phyloP scores from a whole-genome alignment of 2,888 invertebrate species.

The Melanchra persicariae region DNA sequence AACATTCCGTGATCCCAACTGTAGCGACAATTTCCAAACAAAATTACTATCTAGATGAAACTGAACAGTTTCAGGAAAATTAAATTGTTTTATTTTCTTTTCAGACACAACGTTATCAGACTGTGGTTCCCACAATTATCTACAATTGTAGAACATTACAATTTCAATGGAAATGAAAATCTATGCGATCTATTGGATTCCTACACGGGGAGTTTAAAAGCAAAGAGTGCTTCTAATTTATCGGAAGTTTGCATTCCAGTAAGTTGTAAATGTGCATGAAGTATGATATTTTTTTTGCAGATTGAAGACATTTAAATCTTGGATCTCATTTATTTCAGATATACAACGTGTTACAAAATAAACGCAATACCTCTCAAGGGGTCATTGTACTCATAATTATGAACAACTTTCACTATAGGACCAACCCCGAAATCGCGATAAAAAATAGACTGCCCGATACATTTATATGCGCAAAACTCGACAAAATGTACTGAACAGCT shows the following conservation, averaged over 20 bases:
- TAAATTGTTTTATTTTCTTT: slow-evolving; percentile 35
- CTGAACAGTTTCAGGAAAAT: slow-evolving; percentile 28
- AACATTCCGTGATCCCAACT: not conserved
- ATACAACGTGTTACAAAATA: too few species aligned
- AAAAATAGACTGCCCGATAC: too few species aligned
- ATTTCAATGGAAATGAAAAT: slow-evolving; percentile 65
- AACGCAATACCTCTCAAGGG: too few species aligned
- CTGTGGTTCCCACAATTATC: slow-evolving; percentile 81
- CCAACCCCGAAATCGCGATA: too few species aligned
- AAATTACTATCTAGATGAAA: slow-evolving; percentile 45
- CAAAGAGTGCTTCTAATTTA: slow-evolving; percentile 37
- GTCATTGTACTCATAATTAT: too few species aligned
- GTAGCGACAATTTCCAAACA: slow-evolving; percentile 25
- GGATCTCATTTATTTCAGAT: too few species aligned
- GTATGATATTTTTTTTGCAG: too few species aligned
- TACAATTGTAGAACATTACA: slow-evolving; percentile 76
- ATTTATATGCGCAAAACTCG: too few species aligned
- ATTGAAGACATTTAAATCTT: too few species aligned
- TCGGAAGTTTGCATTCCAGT: slow-evolving; percentile 74
- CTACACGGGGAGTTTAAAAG: slow-evolving; percentile 70
- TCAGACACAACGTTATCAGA: slow-evolving; percentile 74
- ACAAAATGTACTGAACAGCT: too few species aligned
- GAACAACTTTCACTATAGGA: too few species aligned
- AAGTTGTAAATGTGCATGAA: slow-evolving; percentile 61
- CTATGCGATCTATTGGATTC: slow-evolving; percentile 73